Evolutionary conservation across 2,113 vertebrate genomes (phyloP).

Genomic region (Corythornis cristatus): DNA sequence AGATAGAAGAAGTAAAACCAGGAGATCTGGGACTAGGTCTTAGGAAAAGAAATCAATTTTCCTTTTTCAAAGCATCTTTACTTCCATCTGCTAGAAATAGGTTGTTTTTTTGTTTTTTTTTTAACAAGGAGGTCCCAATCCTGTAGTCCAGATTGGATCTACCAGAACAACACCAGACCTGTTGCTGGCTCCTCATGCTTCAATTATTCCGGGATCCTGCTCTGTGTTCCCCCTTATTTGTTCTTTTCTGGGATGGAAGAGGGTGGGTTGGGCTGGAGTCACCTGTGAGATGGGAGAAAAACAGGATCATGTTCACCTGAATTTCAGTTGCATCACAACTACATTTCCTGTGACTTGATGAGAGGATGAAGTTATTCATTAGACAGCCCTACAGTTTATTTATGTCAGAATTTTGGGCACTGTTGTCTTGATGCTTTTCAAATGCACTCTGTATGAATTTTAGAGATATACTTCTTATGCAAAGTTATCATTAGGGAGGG

Average conservation of each 20-base stretch:
- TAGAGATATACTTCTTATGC: background rate
- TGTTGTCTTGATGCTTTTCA: background rate
- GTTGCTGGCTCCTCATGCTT: background rate
- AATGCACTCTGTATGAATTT: background rate
- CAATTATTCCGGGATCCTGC: background rate
- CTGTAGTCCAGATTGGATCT: background rate
- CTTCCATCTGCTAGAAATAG: background rate
- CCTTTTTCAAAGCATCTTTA: background rate
- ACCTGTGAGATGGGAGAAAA: background rate
- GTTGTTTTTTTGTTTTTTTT: background rate
- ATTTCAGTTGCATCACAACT: background rate
- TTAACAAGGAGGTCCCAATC: background rate
- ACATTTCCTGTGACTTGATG: background rate
- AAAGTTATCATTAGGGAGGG: background rate
- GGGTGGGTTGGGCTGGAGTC: background rate
- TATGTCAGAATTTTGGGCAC: background rate
- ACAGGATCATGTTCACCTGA: rapidly evolving
- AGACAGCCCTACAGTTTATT: background rate
- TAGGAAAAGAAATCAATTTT: background rate
- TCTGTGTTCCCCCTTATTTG: background rate
- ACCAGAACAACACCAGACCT: background rate
- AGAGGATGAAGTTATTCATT: background rate
- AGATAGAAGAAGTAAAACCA: background rate
- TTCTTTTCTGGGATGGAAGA: background rate
- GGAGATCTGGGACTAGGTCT: background rate